Base-by-base conservation (phyloP, 64 coral and sea anemone genomes). In the Pachyseris speciosa region DNA sequence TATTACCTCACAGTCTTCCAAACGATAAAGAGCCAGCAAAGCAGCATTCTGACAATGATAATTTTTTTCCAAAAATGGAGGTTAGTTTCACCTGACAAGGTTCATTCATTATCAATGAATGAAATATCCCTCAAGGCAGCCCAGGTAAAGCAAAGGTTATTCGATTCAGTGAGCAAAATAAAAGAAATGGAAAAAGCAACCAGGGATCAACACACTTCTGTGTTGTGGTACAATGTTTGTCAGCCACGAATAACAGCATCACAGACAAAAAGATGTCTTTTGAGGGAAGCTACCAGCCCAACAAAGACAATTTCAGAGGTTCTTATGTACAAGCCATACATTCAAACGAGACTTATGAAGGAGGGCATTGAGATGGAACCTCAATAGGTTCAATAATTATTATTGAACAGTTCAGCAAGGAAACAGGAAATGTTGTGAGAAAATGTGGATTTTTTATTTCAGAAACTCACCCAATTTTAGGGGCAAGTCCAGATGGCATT, bases 191-290 rank as follows among this genome's bases (percentile, higher is more conserved):
- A 67, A 74, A 13, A 60, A 28, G 66, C 30, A 88, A 94, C 92
- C 22, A 87, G 37, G 47, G 45, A 83, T 33, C 92, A 94, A 71
- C 85, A 94, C 36, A 29, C 36, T 37, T 71, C 84, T 43, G 11
- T 7, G n/a, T 19, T 43, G 32, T 83, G 92, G 75, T 94, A 72
- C 58, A 33, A 60, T 22, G 37, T 94, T 49, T 49, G 85, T 37
- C 41, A 88, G 58, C 78, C 53, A 22, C 50, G 93, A 87, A 95
- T 91, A 63, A 95, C 87, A 78, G 93, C 93, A 49, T 95, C 93
- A 90, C 72, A 94, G 47, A 29, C 24, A 36, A 94, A 94, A 61
- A 48, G 93, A 44, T 84, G 87, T 43, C 34, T n/a, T n/a, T 95
- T 86, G 9, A 95, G 49, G 43, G 29, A 51, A 20, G 78, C 69